Conservation (phyloP, 2,113 vertebrate species). For the Glareola pratincola region DNA sequence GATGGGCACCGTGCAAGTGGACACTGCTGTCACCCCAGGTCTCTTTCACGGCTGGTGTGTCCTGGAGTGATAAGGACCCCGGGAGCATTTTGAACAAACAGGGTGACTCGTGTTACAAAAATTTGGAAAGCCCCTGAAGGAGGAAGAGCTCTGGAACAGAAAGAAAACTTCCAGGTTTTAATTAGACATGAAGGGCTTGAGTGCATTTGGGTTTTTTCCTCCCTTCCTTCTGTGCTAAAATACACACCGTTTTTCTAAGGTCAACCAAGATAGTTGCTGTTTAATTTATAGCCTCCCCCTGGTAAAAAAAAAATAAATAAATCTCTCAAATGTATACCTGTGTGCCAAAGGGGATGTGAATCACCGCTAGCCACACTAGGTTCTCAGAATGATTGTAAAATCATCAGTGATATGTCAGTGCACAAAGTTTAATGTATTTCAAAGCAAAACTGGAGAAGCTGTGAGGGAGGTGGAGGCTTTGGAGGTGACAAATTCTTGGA, state of each 20-base stretch:
- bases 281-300: background rate
- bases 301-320: background rate
- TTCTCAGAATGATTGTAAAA: slow-evolving; percentile 12
- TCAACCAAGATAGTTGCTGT: background rate
- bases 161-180: slow-evolving; percentile 28
- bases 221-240: background rate
- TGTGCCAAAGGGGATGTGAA: background rate
- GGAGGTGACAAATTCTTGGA: background rate
- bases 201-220: background rate
- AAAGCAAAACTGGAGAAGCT: background rate
- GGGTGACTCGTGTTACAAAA: background rate
- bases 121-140: background rate
- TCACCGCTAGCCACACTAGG: background rate
- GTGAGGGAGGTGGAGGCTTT: background rate
- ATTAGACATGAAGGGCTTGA: background rate
- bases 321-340: background rate
- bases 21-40: background rate
- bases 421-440: background rate
- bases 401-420: background rate
- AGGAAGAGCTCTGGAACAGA: background rate
- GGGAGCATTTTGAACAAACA: background rate
- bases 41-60: background rate
- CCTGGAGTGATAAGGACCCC: background rate
- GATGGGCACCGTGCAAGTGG: background rate
- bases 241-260: slow-evolving; percentile 10